Evolutionary conservation across 1,140 invertebrate species (phyloP), one percentile per base, ranked within the genome.

Genomic region (Sycophaga agraensis): DNA sequence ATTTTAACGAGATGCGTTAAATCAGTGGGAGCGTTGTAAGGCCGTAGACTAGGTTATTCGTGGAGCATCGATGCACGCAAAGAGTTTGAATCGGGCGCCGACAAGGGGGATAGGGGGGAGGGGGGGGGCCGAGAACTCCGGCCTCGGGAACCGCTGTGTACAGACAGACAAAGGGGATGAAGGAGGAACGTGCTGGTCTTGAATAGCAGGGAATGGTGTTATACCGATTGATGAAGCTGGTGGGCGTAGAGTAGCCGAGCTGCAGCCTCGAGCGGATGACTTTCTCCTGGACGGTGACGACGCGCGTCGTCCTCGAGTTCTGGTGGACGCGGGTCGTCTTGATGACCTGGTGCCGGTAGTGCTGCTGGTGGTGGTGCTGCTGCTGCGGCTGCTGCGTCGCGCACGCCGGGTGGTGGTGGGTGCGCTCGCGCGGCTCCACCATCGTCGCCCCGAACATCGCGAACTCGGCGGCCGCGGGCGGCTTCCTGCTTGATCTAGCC

Each of bases 221-320:
- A 61, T 80, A 81, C 78, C 79, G 78, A 69, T 78, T 80, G 60
- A 81, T 80, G 64, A 80, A 81, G 63, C 71, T 73, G 21, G 79
- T 81, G 26, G 79, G 79, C 46, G 79, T 81, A 4, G 79, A 81
- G 50, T 81, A 81, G 58, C 79, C 79, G 35, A 81, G 73, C 65
- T 81, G 79, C 14, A 81, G 68, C 43, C 79, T 67, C 17, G 79
- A 81, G 26, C 79, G 73, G 67, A 80, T 76, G 59, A 81, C 79
- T 66, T 76, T 81, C 69, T 80, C 79, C 54, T 81, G 79, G 2
- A 80, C 78, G 1, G 78, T 80, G 55, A 81, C 78, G 67, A 80
- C 74, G 42, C 74, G 72, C 5, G 73, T 71, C 11, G 55, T 55
- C 35, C 70, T 68, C 8, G 74, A 77, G 37, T 71, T 75, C 14